These are phyloP conservation scores for Myotis pilosus DNA, from an alignment of 2,797 vertebrate species.

Conservation along the genomic window DNA sequence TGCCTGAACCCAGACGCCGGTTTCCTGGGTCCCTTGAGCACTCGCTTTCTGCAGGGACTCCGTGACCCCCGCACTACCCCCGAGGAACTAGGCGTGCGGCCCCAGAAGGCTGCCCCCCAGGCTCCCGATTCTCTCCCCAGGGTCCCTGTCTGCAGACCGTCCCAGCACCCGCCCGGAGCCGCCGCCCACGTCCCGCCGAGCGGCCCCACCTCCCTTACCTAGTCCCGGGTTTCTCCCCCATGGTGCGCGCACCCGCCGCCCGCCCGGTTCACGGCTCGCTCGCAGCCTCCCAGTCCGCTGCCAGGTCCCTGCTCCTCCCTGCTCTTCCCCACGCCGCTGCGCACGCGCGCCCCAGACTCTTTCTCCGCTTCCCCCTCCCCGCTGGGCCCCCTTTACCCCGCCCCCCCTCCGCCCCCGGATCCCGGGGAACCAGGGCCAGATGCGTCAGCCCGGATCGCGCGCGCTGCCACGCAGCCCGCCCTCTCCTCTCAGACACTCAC, in stretches of 20 bases:
- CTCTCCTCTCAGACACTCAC: background rate
- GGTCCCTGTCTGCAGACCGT: slow-evolving; percentile 5
- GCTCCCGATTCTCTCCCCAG: background rate
- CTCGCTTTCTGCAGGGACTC: slow-evolving; percentile 25
- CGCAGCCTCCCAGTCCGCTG: slow-evolving; percentile 52
- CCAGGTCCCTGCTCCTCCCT: slow-evolving; percentile 67
- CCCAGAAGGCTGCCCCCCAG: slow-evolving; percentile 44
- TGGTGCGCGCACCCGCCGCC: slow-evolving; percentile 69
- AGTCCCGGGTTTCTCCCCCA: slow-evolving; percentile 80
- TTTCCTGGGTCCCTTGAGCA: background rate
- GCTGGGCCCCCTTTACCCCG: background rate
- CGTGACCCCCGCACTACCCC: background rate
- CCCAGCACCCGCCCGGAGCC: background rate
- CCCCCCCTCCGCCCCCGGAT: background rate
- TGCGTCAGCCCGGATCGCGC: slow-evolving; percentile 70
- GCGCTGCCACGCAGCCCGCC: slow-evolving; percentile 46
- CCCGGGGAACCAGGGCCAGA: background rate
- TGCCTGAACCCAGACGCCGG: background rate
- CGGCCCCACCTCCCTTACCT: slow-evolving; percentile 76
- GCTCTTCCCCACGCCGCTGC: slow-evolving; percentile 70
- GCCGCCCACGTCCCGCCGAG: slow-evolving; percentile 9
- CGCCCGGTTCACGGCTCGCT: slow-evolving; percentile 59
- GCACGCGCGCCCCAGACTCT: slow-evolving; percentile 61
- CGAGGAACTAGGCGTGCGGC: slow-evolving; percentile 50
- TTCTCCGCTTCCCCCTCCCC: slow-evolving; percentile 38